Percentiles rank a stretch among this genome's conserved stretches.
Conservation (phyloP, 1,140 invertebrate species). For the Tribolium madens region DNA sequence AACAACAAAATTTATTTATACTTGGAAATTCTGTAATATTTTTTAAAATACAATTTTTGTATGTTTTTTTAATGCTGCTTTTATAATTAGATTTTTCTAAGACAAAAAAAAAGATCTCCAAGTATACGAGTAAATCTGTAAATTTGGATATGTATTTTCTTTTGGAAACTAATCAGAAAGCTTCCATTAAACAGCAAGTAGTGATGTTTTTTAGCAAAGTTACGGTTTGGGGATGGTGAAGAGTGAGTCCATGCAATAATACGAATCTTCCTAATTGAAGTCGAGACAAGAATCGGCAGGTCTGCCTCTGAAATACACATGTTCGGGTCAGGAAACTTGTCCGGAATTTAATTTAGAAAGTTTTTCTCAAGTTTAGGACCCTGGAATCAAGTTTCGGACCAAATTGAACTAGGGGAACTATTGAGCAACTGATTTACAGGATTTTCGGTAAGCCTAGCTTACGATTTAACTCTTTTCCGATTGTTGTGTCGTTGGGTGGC, state of each 20-base stretch:
- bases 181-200: background rate
- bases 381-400: constrained; percentile 48
- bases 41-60: too few species aligned
- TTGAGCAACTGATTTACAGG: constrained; percentile 54
- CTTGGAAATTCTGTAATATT: too few species aligned
- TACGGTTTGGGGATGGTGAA: constrained; percentile 2
- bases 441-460: constrained; percentile 38
- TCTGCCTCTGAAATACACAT: constrained; percentile 54
- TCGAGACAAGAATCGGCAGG: constrained; percentile 40
- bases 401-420: constrained; percentile 56
- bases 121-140: background rate
- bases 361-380: constrained; percentile 56
- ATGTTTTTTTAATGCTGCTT: too few species aligned
- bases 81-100: too few species aligned
- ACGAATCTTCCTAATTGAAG: constrained; percentile 39
- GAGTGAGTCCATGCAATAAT: constrained; percentile 34
- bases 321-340: constrained; percentile 55
- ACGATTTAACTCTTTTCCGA: constrained; percentile 30
- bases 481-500: background rate
- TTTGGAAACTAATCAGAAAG: constrained; percentile 8
- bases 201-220: constrained; percentile 40
- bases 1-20: too few species aligned
- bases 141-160: background rate
- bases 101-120: too few species aligned
- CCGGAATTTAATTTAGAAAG: constrained; percentile 57